Conservation (phyloP, 2,113 vertebrate species). For the Trogon surrucura region DNA sequence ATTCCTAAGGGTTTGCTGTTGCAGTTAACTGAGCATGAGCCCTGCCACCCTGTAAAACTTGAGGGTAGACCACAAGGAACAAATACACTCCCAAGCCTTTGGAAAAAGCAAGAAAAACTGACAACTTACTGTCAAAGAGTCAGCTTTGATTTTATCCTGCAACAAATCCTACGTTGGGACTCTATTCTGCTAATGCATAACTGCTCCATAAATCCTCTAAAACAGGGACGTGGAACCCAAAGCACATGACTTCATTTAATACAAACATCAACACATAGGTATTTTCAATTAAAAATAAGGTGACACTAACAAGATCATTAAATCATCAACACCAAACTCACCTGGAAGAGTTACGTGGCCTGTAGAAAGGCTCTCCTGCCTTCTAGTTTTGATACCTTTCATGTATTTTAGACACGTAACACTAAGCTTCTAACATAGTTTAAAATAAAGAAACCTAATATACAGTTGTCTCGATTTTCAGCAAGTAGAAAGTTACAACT, state of each 20-base stretch:
- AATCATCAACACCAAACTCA: background rate
- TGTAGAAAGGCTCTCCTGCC: background rate
- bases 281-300: background rate
- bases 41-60: background rate
- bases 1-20: background rate
- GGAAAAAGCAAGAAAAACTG: background rate
- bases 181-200: background rate
- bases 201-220: background rate
- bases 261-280: background rate
- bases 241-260: background rate
- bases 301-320: background rate
- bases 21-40: background rate
- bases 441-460: background rate
- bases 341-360: background rate
- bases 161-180: accelerated
- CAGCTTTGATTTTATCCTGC: background rate
- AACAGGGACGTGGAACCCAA: background rate
- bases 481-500: background rate
- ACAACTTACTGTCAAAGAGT: background rate
- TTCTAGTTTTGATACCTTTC: background rate
- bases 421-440: background rate
- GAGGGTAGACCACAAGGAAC: background rate
- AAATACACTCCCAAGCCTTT: background rate
- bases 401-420: background rate
- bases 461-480: background rate